A percentile compares a stretch with the other conserved stretches of the same genome.
phyloP scores from a whole-genome alignment of 2,888 invertebrate species.

The Acleris holmiana region DNA sequence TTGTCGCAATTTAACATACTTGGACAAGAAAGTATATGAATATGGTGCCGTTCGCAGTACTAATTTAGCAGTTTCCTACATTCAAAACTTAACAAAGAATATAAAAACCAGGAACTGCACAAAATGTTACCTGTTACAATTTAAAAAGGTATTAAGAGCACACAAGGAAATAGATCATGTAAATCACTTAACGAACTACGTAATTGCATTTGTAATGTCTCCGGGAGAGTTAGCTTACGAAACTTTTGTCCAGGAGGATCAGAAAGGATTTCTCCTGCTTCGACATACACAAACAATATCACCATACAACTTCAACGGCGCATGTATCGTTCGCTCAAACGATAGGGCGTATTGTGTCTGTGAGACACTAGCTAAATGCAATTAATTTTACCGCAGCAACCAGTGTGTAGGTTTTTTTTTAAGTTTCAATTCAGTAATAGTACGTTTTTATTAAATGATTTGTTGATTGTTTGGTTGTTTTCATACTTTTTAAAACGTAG shows the following conservation, averaged over 20 bases:
- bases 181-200: conserved; percentile 70
- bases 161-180: conserved; percentile 63
- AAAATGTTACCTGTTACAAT: conserved; percentile 78
- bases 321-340: conserved; percentile 51
- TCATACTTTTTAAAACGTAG: too few relatives aligned
- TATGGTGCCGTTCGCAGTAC: conserved; percentile 70
- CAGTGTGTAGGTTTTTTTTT: too few relatives aligned
- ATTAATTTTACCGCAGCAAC: neutral
- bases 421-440: too few relatives aligned
- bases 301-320: conserved; percentile 54
- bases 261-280: conserved; percentile 67
- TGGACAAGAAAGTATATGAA: conserved; percentile 55
- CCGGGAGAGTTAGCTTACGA: conserved; percentile 88
- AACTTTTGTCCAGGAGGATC: conserved; percentile 82
- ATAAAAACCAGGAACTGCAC: conserved; percentile 57
- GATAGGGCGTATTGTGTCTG: conserved; percentile 61
- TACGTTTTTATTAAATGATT: too few relatives aligned
- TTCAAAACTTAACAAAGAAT: conserved; percentile 48
- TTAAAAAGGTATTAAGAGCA: conserved; percentile 75
- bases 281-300: conserved; percentile 79
- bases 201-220: conserved; percentile 85
- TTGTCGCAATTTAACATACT: conserved; percentile 82
- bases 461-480: too few relatives aligned
- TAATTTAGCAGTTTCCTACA: conserved; percentile 60
- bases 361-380: conserved; percentile 41